Base-by-base conservation (phyloP, 2,113 vertebrate genomes). In the Apodemus speciosus region DNA sequence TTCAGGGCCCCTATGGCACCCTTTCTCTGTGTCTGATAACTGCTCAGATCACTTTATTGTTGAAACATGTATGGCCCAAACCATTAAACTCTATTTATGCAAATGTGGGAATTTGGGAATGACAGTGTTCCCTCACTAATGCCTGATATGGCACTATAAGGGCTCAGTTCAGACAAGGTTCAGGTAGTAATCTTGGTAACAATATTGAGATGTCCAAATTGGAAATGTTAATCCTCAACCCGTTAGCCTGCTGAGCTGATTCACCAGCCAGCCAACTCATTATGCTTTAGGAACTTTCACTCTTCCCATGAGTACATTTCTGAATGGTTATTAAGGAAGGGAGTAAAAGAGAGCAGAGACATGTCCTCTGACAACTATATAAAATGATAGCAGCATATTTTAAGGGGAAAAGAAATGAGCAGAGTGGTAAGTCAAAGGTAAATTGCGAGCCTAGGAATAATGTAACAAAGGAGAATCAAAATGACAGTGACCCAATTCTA, bases 401-500 rank as follows among this genome's bases (percentile, higher is more conserved):
- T 77, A 91, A 38, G 84, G 21, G 16, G 1, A 77, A 75, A 92
- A 77, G 20, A 75, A 89, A 64, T 76, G 77, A 80, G 90, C 66
- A 35, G 46, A 85, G 83, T 79, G 27, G 14, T 92, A 89, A 96
- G 75, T 76, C 43, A 91, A 94, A 96, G 92, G 58, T 86, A 92
- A 92, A 92, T 56, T 93, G 69, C 73, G 43, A 89, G 27, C 66
- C 1, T 8, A 66, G n/a, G 73, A 66, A 0, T 92, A 83, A 92
- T 92, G 68, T 64, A 90, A n/a, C 58, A 86, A 85, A 92, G 40
- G 53, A 73, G 13, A 68, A n/a, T 49, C n/a, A 10, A 84, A 92
- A 89, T 60, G 38, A 95, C 68, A 60, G 2, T 83, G 86, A 91
- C n/a, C 83, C 68, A 84, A 66, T 94, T 93, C 79, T 53, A 79